Conservation (phyloP, 2,888 invertebrate species). For the Hypercompe scribonia region DNA sequence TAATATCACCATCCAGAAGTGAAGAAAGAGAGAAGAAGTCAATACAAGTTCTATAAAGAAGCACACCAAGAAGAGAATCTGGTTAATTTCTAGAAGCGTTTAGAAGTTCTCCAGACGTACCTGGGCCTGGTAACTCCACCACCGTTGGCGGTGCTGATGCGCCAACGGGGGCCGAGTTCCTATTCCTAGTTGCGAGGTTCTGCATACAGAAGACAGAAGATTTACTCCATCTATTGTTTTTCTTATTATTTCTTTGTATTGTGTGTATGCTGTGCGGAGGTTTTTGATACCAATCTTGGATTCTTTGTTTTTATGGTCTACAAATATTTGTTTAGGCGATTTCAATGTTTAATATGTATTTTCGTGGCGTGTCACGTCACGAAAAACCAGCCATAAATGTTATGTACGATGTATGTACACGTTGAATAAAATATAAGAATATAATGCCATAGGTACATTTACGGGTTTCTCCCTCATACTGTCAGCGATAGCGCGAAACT, state of each 20-base stretch:
- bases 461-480: no score
- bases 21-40: neutral
- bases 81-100: neutral
- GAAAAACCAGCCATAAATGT: no score
- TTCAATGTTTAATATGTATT: no score
- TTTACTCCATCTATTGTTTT: neutral
- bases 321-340: no score
- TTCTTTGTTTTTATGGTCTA: no score
- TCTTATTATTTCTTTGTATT: neutral
- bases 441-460: no score
- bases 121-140: conserved; percentile 94
- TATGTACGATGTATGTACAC: no score
- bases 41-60: neutral
- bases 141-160: conserved; percentile 90
- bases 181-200: conserved; percentile 87
- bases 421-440: no score
- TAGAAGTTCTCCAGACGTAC: conserved; percentile 63
- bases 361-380: no score
- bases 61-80: neutral
- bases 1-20: neutral
- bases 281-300: no score
- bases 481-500: no score
- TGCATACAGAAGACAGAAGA: conserved; percentile 38
- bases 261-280: neutral
- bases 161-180: conserved; percentile 94